Percentiles rank a stretch among this genome's conserved stretches.
Evolutionary conservation across 1,140 invertebrate genomes (phyloP).

Genomic region (Delia radicum): DNA sequence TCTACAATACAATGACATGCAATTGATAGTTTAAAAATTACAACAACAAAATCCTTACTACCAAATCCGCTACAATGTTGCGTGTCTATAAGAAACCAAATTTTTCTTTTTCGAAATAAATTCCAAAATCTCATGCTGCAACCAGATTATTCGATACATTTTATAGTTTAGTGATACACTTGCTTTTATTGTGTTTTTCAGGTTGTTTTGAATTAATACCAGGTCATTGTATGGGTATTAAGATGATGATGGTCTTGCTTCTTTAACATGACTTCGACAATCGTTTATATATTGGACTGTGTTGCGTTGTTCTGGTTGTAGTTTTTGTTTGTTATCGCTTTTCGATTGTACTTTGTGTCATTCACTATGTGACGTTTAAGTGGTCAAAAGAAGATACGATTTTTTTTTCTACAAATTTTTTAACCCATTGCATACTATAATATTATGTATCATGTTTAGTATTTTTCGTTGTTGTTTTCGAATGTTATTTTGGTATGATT

Average conservation of each 20-base stretch:
- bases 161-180: not conserved
- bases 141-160: no score
- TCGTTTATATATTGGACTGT: not conserved
- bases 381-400: not conserved
- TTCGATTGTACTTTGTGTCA: slow-evolving; percentile 23
- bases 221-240: not conserved
- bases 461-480: not conserved
- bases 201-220: not conserved
- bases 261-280: not conserved
- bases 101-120: not conserved
- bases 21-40: slow-evolving; percentile 15
- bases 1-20: slow-evolving; percentile 6
- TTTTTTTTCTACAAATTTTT: not conserved
- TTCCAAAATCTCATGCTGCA: slow-evolving; percentile 4
- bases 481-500: not conserved
- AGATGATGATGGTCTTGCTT: not conserved
- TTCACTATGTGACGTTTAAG: slow-evolving; percentile 18
- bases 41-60: not conserved
- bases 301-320: not conserved
- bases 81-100: not conserved
- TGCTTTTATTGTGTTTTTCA: not conserved
- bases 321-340: slow-evolving; percentile 18
- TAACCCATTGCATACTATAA: not conserved
- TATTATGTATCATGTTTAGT: not conserved
- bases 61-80: not conserved